These are phyloP conservation scores for Scytalopus superciliaris DNA, from an alignment of 2,113 vertebrate species.

Conservation along the genomic window DNA sequence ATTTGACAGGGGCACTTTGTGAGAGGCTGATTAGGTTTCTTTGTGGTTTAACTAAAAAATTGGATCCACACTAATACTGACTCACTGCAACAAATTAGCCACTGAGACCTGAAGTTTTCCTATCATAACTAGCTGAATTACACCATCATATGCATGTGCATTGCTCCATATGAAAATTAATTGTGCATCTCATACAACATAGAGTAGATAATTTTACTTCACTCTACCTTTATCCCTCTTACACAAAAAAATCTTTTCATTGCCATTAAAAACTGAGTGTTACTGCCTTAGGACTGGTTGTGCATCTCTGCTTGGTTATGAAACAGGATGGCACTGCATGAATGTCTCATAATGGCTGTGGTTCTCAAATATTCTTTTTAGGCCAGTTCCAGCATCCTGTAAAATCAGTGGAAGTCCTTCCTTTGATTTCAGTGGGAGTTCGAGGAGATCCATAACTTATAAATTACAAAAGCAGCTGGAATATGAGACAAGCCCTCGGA, in stretches of 20 bases:
- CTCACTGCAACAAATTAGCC: neutral
- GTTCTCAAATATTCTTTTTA: neutral
- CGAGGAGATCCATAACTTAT: neutral
- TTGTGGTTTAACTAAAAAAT: slow-evolving; percentile 11
- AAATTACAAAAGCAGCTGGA: slow-evolving; percentile 5
- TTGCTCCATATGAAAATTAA: neutral
- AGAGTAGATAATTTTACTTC: neutral
- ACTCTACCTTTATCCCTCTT: neutral
- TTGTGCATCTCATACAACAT: neutral
- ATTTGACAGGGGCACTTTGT: slow-evolving; percentile 1
- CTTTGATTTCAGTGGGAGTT: slow-evolving; percentile 3
- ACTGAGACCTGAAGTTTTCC: neutral
- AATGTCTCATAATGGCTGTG: neutral
- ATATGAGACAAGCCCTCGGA: neutral
- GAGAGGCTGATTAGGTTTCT: neutral
- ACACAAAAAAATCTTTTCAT: neutral
- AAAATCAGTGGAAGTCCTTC: neutral
- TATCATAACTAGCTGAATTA: neutral
- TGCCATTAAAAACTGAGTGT: neutral
- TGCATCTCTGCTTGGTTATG: neutral
- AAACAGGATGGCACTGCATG: neutral
- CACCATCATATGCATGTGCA: neutral
- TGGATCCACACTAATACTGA: neutral
- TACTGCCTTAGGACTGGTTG: neutral
- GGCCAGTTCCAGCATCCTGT: neutral